Percentiles rank a stretch among this genome's conserved stretches.
Conservation (phyloP, 2,888 invertebrate species). For the Tenthredo amoena region DNA sequence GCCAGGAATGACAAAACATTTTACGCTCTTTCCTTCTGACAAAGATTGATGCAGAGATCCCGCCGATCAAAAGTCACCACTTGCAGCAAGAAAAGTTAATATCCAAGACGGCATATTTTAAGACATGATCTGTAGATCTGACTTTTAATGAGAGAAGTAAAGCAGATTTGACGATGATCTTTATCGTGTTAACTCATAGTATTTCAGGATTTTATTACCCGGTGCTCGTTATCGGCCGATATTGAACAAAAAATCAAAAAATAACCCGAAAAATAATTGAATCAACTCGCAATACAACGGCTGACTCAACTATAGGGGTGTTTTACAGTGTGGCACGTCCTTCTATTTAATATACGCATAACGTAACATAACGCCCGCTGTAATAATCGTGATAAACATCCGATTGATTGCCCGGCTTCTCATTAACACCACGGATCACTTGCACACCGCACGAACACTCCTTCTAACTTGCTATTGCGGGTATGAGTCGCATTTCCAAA, state of each 20-base stretch:
- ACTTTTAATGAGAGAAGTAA: conserved; percentile 4
- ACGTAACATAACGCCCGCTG: background rate
- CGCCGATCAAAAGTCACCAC: conserved; percentile 61
- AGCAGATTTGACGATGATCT: background rate
- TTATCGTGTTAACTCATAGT: background rate
- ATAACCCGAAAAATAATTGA: background rate
- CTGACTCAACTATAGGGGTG: background rate
- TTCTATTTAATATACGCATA: conserved; percentile 16
- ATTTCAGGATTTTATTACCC: background rate
- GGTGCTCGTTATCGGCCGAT: background rate
- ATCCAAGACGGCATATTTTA: conserved; percentile 38
- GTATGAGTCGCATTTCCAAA: conserved; percentile 29
- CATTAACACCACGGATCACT: conserved; percentile 40
- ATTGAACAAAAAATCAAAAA: background rate
- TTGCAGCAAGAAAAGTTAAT: conserved; percentile 46
- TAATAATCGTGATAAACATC: conserved; percentile 44
- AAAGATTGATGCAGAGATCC: conserved; percentile 66
- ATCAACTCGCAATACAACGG: background rate
- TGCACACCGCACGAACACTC: conserved; percentile 10
- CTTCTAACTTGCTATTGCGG: conserved; percentile 15
- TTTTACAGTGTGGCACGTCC: background rate
- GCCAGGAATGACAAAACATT: conserved; percentile 53
- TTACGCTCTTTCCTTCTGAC: conserved; percentile 57
- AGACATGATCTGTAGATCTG: conserved; percentile 21
- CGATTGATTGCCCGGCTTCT: conserved; percentile 42